Conservation (phyloP, 1,140 invertebrate species). For the Acyrthosiphon pisum region DNA sequence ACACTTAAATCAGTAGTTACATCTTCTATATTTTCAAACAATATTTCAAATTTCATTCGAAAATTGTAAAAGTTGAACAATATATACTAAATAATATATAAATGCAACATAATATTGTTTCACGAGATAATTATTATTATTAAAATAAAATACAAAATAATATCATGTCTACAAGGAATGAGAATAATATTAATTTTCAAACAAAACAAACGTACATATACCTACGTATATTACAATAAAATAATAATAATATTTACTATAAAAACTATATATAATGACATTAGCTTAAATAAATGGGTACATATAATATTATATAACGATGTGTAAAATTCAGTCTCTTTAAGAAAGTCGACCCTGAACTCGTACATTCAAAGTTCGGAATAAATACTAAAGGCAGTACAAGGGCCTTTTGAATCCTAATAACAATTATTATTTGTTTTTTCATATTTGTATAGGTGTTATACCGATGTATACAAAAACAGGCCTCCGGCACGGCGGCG, state of each 20-base stretch:
- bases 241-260: conserved; percentile 20
- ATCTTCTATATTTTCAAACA: background rate
- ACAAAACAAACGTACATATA: conserved; percentile 8
- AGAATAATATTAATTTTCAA: background rate
- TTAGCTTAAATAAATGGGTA: background rate
- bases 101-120: background rate
- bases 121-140: background rate
- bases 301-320: conserved; percentile 29
- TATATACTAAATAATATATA: background rate
- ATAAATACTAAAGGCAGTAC: conserved; percentile 9
- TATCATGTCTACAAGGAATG: conserved; percentile 17
- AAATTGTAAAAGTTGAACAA: background rate
- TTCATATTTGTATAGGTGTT: background rate
- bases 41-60: background rate
- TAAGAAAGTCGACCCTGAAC: conserved; percentile 34
- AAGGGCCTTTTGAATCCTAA: background rate
- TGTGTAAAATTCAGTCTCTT: conserved; percentile 48
- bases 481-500: background rate
- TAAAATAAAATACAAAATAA: conserved; percentile 1
- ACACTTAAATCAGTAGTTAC: conserved; percentile 6
- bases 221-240: background rate
- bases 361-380: conserved; percentile 33
- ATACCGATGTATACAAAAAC: background rate
- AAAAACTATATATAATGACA: conserved; percentile 16
- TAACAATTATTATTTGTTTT: conserved; percentile 29